Percentiles rank a stretch among this genome's conserved stretches.
Evolutionary conservation across 1,140 invertebrate species (phyloP).

Genomic region (Archegozetes longisetosus): DNA sequence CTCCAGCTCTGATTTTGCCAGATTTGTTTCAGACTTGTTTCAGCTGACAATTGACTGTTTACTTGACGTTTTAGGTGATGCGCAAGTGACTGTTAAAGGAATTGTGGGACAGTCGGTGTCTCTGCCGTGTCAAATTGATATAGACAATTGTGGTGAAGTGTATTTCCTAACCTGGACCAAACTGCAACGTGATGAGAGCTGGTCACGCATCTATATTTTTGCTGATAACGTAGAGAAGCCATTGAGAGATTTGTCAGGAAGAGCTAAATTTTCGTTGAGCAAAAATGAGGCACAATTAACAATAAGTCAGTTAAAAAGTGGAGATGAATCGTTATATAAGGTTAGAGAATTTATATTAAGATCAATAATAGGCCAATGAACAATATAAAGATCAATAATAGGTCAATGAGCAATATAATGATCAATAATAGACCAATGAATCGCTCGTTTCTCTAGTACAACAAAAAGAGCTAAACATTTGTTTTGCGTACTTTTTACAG

Average conservation of each 20-base stretch:
- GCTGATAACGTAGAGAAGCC: conserved; percentile 21
- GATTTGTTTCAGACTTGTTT: neutral
- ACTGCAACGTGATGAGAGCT: conserved; percentile 20
- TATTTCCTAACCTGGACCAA: conserved; percentile 25
- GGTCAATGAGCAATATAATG: too few species aligned
- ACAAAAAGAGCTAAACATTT: conserved; percentile 5
- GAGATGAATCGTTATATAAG: conserved; percentile 23
- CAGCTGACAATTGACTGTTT: neutral
- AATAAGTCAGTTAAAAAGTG: conserved; percentile 18
- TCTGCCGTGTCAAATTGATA: conserved; percentile 22
- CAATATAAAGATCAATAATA: too few species aligned
- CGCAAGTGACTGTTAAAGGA: conserved; percentile 16
- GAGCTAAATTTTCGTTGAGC: conserved; percentile 17
- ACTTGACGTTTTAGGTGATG: neutral
- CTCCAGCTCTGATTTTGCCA: neutral
- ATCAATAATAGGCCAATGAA: neutral
- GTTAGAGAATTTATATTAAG: neutral
- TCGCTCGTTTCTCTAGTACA: too few species aligned
- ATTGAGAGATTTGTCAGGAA: conserved; percentile 19
- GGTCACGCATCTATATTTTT: conserved; percentile 23
- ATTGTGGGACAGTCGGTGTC: conserved; percentile 19
- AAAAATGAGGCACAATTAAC: conserved; percentile 15
- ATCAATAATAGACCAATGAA: too few species aligned
- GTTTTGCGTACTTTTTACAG: conserved; percentile 1
- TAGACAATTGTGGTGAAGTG: conserved; percentile 22